Evolutionary conservation across 2,888 invertebrate genomes (phyloP), one percentile per base, ranked within the genome.

Genomic region (Yponomeuta sedellus): DNA sequence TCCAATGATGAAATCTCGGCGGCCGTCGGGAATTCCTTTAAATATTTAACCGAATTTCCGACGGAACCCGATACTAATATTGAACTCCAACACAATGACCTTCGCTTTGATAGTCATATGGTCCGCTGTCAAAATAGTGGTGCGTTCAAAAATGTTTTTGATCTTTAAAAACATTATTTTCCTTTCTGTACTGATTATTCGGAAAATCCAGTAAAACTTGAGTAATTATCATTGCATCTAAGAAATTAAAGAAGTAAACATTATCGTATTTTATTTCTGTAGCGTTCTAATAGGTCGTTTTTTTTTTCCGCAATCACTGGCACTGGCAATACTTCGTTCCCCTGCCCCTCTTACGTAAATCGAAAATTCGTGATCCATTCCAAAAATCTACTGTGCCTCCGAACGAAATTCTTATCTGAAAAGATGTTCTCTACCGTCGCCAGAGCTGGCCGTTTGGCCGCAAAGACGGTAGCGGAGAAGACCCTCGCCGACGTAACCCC

Each of bases 401-500:
- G 74, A 83, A 75, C 79, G 77, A 80, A 71, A 76, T 74, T 73
- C 64, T 70, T 75, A 76, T 77, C 78, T 78, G 56, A n/a, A 56
- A 87, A 85, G 79, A 89, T 90, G 90, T 90, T 89, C 76, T 86
- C 88, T 86, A 87, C 90, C 83, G 89, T 88, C 79, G 87, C 87
- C 79, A 89, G 87, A 84, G 85, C 84, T 77, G 86, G 91, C 81
- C 88, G 87, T 74, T 75, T 89, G 82, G 88, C 87, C 81, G 84
- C 90, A 73, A 91, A 82, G 82, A 81, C 89, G 82, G 87, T 87
- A 85, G 85, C 85, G 68, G 87, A 86, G 75, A 89, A 85, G 71
- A 71, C 80, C 63, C 85, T 92, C 78, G 85, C 86, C 66, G 93
- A 93, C 78, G 93, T 93, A 82, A 81, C 92, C 74, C 91, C 92